Base-by-base conservation (phyloP, 2,113 vertebrate species). In the Silurus meridionalis region DNA sequence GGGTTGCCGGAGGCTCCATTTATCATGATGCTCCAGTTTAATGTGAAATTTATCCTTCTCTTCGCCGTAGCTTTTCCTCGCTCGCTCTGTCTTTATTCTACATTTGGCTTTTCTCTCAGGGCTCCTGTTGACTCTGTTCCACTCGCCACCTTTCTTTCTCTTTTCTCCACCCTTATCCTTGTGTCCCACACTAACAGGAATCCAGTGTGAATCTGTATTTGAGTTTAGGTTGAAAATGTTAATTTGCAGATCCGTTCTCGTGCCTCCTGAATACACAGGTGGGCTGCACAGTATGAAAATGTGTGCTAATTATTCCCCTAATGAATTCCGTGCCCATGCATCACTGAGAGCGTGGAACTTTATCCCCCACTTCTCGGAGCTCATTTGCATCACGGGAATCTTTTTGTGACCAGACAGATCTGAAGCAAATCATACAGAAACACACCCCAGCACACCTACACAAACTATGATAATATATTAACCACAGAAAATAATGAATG, bases 21-120 rank as follows among this genome's bases (percentile, higher is more conserved):
- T 91, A 94, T 95, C 95, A 94, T 92, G 90, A 92, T 95, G 94
- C 92, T 93, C 94, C 91, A 94, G 88, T 95, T 95, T 94, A 93
- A 92, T 88, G 89, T 61, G 81, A 90, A 91, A 92, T 91, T 91
- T 91, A 93, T 93, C 90, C 91, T 89, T 91, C 85, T 92, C 88
- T 90, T 89, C 89, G 86, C 69, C 21, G 67, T n/a, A 77, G 28
- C 87, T 75, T 63, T 88, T 90, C 88, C 90, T 91, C 89, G 85
- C 90, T 92, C 86, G 87, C 91, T 89, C 53, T n/a, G 60, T 82
- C 80, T 86, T 55, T 77, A 77, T 82, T 63, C 80, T 46, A 60
- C 77, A 86, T 86, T 80, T n/a, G 53, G 46, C 52, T 58, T 74
- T 80, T 66, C 77, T 87, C 83, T 69, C 25, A 66, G 72, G 86